Percentiles rank a stretch among this genome's conserved stretches.
These are phyloP conservation scores for Microcaecilia unicolor DNA, from an alignment of 2,797 vertebrate species.

Conservation along the genomic window DNA sequence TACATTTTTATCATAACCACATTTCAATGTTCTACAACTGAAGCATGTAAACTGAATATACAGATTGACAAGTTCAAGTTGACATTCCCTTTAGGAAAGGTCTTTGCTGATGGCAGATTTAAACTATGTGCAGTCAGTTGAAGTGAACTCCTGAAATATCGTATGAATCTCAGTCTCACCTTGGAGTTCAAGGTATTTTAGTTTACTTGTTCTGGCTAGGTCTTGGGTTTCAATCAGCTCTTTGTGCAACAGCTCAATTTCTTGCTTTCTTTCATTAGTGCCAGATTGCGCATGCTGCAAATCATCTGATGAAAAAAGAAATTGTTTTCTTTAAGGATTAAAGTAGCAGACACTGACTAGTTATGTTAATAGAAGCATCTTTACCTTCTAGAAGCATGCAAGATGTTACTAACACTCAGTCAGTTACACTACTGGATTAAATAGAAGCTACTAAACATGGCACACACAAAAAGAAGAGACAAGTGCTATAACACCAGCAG, in stretches of 20 bases:
- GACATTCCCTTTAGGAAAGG: constrained; percentile 2
- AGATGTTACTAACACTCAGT: constrained; percentile 18
- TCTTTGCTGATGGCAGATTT: too few relatives aligned
- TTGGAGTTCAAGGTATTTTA: constrained; percentile 92
- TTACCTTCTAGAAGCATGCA: constrained; percentile 15
- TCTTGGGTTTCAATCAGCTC: constrained; percentile 91
- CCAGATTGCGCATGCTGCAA: constrained; percentile 77
- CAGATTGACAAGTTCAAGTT: constrained; percentile 12
- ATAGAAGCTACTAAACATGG: constrained; percentile 18
- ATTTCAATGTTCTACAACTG: constrained; percentile 7
- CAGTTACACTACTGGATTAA: constrained; percentile 33
- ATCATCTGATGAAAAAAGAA: constrained; percentile 70
- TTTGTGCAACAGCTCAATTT: constrained; percentile 84
- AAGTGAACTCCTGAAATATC: constrained; percentile 21
- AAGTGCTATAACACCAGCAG: too few relatives aligned
- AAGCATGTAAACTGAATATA: constrained; percentile 12
- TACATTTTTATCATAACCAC: too few relatives aligned
- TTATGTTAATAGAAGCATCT: background rate
- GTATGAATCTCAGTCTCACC: constrained; percentile 60
- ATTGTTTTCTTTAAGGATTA: constrained; percentile 39
- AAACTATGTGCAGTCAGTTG: too few relatives aligned
- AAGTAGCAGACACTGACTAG: too few relatives aligned
- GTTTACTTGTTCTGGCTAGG: constrained; percentile 87
- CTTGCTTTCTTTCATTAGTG: constrained; percentile 79
- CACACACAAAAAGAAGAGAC: too few relatives aligned